Conservation (phyloP, 2,888 invertebrate species). For the Chrysolina haemoptera region DNA sequence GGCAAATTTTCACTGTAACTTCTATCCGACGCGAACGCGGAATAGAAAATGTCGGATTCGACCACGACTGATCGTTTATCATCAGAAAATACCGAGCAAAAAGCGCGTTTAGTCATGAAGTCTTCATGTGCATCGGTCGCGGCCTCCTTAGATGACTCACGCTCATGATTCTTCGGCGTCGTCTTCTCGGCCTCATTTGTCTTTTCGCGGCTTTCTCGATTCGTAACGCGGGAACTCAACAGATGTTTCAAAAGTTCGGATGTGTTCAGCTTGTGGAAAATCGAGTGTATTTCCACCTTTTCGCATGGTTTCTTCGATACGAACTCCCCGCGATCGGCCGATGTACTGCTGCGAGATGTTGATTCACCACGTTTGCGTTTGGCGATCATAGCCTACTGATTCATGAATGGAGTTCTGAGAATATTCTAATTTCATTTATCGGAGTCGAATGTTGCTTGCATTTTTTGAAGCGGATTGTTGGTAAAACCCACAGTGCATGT, state of each 20-base stretch:
- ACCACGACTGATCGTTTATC: constrained; percentile 30
- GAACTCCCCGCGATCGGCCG: constrained; percentile 33
- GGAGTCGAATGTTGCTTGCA: constrained; percentile 38
- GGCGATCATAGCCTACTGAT: constrained; percentile 61
- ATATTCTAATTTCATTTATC: constrained; percentile 55
- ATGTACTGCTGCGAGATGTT: constrained; percentile 51
- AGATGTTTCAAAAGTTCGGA: constrained; percentile 60
- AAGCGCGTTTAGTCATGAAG: constrained; percentile 44
- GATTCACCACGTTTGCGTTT: constrained; percentile 60
- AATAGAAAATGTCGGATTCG: constrained; percentile 29
- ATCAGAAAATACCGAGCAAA: constrained; percentile 34
- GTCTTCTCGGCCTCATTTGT: constrained; percentile 31
- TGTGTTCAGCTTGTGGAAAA: constrained; percentile 57
- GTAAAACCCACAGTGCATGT: constrained; percentile 43
- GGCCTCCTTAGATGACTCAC: constrained; percentile 46
- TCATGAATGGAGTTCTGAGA: constrained; percentile 59
- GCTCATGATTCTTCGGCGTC: constrained; percentile 33
- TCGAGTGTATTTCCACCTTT: constrained; percentile 28
- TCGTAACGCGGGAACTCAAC: constrained; percentile 47
- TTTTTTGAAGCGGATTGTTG: constrained; percentile 38
- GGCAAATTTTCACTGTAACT: constrained; percentile 30
- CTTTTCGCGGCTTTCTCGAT: constrained; percentile 32
- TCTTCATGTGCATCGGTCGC: constrained; percentile 28
- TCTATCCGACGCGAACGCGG: constrained; percentile 20
- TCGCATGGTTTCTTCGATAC: constrained; percentile 25